Conservation (phyloP, 2,888 invertebrate species). For the Athalia cordata region DNA sequence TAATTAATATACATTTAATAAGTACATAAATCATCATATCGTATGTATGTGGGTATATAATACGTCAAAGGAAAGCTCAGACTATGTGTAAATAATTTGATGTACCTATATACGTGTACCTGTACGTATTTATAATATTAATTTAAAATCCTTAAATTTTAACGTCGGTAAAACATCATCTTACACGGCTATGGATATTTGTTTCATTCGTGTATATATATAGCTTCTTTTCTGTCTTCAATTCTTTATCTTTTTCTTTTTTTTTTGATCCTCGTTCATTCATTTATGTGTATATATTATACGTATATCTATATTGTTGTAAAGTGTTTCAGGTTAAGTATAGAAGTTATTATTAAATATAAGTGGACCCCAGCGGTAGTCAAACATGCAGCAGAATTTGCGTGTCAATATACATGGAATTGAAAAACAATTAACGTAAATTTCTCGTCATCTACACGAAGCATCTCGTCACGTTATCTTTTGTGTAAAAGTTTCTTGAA, state of each 20-base stretch:
- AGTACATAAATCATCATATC: slow-evolving; percentile 36
- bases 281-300: slow-evolving; percentile 30
- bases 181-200: not conserved
- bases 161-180: not conserved
- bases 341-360: slow-evolving; percentile 58
- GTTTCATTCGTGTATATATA: not conserved
- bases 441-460: not conserved
- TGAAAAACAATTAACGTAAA: not conserved
- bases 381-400: slow-evolving; percentile 32
- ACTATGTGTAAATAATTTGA: slow-evolving; percentile 52
- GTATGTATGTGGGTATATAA: slow-evolving; percentile 45
- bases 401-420: slow-evolving; percentile 26
- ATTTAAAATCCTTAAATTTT: slow-evolving; percentile 33
- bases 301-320: slow-evolving; percentile 27
- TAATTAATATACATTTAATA: not conserved
- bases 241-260: slow-evolving; percentile 23
- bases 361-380: slow-evolving; percentile 67
- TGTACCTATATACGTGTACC: slow-evolving; percentile 45
- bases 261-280: slow-evolving; percentile 20
- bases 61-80: slow-evolving; percentile 46
- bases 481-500: no score
- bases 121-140: slow-evolving; percentile 38
- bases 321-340: slow-evolving; percentile 36
- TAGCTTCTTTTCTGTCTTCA: not conserved
- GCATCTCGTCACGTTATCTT: no score